Base-by-base conservation (phyloP, 30 jellyfish, hydroid and myxozoan genomes). In the Sanderia malayensis region DNA sequence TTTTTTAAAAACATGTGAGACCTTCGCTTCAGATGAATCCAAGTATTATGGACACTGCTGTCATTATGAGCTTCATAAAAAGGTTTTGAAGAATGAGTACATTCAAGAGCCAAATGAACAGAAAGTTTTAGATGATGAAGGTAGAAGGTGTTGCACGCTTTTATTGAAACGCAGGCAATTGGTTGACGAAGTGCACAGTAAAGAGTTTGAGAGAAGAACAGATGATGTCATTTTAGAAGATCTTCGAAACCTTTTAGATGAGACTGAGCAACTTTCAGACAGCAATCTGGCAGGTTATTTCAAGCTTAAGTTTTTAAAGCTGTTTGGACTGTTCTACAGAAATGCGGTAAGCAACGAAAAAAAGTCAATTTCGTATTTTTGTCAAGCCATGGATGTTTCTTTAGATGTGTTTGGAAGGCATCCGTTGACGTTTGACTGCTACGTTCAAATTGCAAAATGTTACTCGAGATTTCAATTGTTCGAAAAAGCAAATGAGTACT, bases 1-100 rank as follows among this genome's bases (percentile, higher is more conserved):
- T 1, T 72, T 72, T 44, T 46, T 53, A 27, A 19, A 31, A n/a
- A 61, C 44, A 28, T 53, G 84, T 55, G 84, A 72, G 31, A 10
- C 31, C 2, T 53, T 52, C 4, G 84, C 62, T 1, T 37, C 52
- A 13, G 10, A 37, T 4, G 52, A 37, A 37, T 37, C 6, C 13
- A 37, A 37, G 13, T 37, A 37, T 37, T 13, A 13, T 37, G 10
- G 10, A 4, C 13, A 13, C 10, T 4, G 52, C 13, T 37, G 52
- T 13, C 52, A 37, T 6, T 37, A 4, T 37, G 52, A 37, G 52
- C 52, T 37, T 37, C 6, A 37, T 37, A 37, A 37, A 37, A 37
- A 37, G 52, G 52, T 37, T 37, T 37, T 37, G 6, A 13, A 37
- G 10, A 37, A 13, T 37, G n/a, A n/a, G n/a, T n/a, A n/a, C n/a